These are phyloP conservation scores for Cossypha heuglini DNA, from an alignment of 2,797 vertebrate species.

Conservation along the genomic window DNA sequence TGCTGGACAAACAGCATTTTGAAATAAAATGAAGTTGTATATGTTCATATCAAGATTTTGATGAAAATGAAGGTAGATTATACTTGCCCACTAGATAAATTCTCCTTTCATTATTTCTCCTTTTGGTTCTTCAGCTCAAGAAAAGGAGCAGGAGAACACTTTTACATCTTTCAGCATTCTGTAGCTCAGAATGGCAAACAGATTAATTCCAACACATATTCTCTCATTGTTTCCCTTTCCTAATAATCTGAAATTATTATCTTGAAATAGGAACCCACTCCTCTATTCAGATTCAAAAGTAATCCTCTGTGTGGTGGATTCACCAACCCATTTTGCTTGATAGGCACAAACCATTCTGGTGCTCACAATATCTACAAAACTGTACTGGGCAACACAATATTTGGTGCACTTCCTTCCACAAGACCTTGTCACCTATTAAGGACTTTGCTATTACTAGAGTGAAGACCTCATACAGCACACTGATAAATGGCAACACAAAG, in stretches of 20 bases:
- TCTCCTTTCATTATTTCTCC: not conserved
- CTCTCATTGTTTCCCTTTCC: not conserved
- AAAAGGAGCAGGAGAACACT: not conserved
- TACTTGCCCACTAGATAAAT: not conserved
- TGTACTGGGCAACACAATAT: not conserved
- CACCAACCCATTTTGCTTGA: not conserved
- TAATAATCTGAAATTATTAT: not conserved
- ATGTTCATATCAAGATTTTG: not conserved
- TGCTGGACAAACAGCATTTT: not conserved
- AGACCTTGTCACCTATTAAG: not conserved
- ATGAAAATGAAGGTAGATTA: not conserved
- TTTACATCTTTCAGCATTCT: not conserved
- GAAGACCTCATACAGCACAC: not conserved
- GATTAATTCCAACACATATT: not conserved
- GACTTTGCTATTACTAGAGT: not conserved
- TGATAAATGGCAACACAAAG: not conserved
- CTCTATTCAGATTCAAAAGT: not conserved
- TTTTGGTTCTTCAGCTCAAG: not conserved
- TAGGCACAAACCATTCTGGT: not conserved
- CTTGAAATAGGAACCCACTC: not conserved
- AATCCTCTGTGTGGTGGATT: not conserved
- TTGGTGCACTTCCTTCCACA: not conserved
- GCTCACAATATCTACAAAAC: not conserved
- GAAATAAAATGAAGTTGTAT: not conserved
- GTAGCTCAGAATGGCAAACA: not conserved